Evolutionary conservation across 2,888 invertebrate species (phyloP).

Genomic region (Tenthredo livida): DNA sequence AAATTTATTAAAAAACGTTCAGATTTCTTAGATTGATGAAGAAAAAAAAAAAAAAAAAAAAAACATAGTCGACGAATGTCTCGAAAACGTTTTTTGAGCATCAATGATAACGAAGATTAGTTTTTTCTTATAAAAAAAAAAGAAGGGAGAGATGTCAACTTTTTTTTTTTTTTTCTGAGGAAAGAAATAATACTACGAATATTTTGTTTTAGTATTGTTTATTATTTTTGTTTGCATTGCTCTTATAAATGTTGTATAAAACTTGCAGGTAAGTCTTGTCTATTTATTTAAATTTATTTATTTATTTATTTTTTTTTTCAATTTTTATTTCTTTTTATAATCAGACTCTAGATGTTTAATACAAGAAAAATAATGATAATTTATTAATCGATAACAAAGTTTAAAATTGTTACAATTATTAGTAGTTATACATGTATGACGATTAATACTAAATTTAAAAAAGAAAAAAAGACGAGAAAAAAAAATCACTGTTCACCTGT

Average conservation of each 20-base stretch:
- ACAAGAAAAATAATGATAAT: neutral
- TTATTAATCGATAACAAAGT: neutral
- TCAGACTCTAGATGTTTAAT: neutral
- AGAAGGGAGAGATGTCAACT: neutral
- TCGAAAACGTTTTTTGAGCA: no score
- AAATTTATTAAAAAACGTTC: no score
- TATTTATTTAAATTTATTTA: neutral
- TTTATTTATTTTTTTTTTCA: neutral
- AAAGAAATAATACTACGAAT: neutral
- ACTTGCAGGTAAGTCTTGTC: slow-evolving; percentile 7
- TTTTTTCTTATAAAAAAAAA: no score
- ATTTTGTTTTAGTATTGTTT: slow-evolving; percentile 8
- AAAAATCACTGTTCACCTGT: no score
- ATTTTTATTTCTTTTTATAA: neutral
- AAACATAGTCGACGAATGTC: no score
- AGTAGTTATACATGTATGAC: neutral
- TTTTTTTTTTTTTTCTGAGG: neutral
- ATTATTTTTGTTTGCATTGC: neutral
- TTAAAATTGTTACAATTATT: slow-evolving; percentile 11
- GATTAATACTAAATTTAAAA: neutral
- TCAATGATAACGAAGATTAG: no score
- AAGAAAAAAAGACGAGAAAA: neutral
- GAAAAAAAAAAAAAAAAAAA: neutral
- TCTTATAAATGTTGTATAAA: neutral
- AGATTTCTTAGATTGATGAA: no score